Evolutionary conservation across 2,113 vertebrate genomes (phyloP).

Genomic region (Scytalopus superciliaris): DNA sequence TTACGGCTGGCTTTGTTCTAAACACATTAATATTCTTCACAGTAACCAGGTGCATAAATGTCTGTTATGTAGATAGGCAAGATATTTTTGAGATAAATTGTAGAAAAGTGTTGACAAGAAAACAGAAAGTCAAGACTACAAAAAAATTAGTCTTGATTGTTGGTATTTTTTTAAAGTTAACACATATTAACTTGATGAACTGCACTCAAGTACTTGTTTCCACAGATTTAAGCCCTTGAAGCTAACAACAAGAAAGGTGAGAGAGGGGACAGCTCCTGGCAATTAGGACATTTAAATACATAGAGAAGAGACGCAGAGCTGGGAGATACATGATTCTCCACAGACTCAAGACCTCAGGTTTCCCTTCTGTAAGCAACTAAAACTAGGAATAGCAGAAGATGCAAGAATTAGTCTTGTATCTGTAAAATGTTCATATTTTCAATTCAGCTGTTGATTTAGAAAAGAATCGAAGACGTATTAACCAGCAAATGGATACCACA

Average conservation of each 20-base stretch:
- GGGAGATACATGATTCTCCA: neutral
- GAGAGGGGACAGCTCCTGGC: neutral
- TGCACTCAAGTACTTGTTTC: neutral
- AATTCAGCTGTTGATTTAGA: neutral
- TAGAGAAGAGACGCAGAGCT: neutral
- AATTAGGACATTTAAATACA: neutral
- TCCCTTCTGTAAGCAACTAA: neutral
- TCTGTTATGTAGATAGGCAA: neutral
- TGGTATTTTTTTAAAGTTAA: neutral
- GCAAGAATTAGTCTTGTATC: neutral
- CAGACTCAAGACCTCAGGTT: neutral
- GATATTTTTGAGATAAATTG: neutral
- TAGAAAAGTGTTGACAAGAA: neutral
- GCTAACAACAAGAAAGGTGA: neutral
- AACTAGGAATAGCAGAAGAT: neutral
- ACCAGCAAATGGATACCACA: neutral
- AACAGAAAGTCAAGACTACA: neutral
- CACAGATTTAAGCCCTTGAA: neutral
- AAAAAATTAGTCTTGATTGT: neutral
- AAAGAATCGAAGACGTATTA: neutral
- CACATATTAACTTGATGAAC: neutral
- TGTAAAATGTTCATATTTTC: neutral
- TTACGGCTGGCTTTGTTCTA: neutral
- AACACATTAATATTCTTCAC: neutral
- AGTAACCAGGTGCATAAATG: neutral